Base-by-base conservation (phyloP, 1,140 invertebrate genomes). In the Steinernema feltiae region DNA sequence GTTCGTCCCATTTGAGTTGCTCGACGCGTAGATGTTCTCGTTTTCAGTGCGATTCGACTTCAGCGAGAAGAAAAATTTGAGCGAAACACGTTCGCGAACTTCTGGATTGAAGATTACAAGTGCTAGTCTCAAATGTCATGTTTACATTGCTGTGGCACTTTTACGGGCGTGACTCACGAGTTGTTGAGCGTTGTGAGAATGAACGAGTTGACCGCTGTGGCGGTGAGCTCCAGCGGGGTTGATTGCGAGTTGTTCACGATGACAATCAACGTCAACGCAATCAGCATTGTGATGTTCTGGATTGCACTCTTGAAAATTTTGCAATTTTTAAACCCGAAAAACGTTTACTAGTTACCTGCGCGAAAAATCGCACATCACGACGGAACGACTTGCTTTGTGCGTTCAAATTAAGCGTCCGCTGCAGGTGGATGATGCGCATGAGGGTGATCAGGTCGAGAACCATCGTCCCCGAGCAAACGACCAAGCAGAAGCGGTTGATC, bases 171-270 rank as follows among this genome's bases (percentile, higher is more conserved):
- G 15, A 63, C 12, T n/a, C 24, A 63, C 53, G 53, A 63, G 24
- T 63, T 63, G 53, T 63, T 63, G 24, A 63, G 53, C 12, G 53
- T 63, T 3, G 53, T 63, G 15, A 63, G 24, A 3, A 63, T 63
- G 24, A 63, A 63, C 12, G 53, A 63, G 24, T 63, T 63, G 12
- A 63, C 53, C 7, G 53, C 53, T 63, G 53, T 63, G 24, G 53
- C 53, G 7, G 53, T 63, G 12, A 63, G 53, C 2, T 7, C 53
- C 12, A 63, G 41, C 7, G 53, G 53, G 24, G 53, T 63, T 21
- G 53, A 63, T 21, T 63, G 53, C 2, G 53, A 63, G 24, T 63
- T 63, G 53, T 63, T 63, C 7, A 63, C 53, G 53, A 63, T 63
- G 24, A 63, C 53, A 27, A 63, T 63, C 15, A 63, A 27, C 7